Base-by-base conservation (phyloP, 64 coral and sea anemone species). In the Montipora cactus region DNA sequence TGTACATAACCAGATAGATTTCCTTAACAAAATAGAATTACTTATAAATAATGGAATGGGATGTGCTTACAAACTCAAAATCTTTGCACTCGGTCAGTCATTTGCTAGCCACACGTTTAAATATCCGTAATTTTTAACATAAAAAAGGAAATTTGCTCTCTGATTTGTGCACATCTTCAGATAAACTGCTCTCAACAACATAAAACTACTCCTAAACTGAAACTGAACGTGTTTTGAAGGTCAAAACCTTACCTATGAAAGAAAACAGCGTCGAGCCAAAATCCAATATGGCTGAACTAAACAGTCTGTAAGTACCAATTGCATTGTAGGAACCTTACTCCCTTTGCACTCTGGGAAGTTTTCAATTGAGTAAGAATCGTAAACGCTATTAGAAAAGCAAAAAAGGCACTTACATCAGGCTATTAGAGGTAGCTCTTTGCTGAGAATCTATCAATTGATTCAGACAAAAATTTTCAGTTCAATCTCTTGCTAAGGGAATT, bases 401-500 rank as follows among this genome's bases (percentile, higher is more conserved):
- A 64, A 64, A 64, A 19, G 59, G 0, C 59, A 74, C 67, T 71
- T 15, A 21, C 70, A 74, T 74, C 70, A 74, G 71, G 71, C 71
- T 1, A 44, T 74, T 74, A 74, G 20, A 74, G 71, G 71, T 74
- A 74, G 23, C 59, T 74, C 7, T 74, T 74, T 74, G n/a, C 71
- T 74, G n/a, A 74, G 71, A 74, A 74, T 23, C 71, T 74, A 2
- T 71, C 25, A 28, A 74, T 74, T 74, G 71, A 74, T 74, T 74
- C 71, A 25, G 71, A 74, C 71, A 74, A 74, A 74, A 23, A 74
- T 74, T 74, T 74, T 74, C 71, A 21, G 25, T 74, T 74, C 1
- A 74, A 74, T 74, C 71, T 74, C 71, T 74, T 74, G 71, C 71
- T 74, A 25, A 22, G 71, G 20, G 71, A 74, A 74, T 74, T 74